A percentile compares a stretch with the other conserved stretches of the same genome.
Evolutionary conservation across 2,888 invertebrate genomes (phyloP).

Genomic region (Zele albiditarsus): DNA sequence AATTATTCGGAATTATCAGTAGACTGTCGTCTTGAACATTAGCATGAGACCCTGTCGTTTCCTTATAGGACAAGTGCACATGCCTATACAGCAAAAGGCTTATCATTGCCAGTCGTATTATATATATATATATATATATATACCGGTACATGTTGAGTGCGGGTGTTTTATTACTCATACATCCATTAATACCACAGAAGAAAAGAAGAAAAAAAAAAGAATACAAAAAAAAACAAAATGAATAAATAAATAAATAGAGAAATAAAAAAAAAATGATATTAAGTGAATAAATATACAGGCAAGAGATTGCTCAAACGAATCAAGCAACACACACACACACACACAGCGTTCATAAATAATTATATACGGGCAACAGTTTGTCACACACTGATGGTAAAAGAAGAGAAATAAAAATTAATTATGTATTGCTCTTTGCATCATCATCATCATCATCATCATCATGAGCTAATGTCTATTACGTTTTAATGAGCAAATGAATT

Average conservation of each 20-base stretch:
- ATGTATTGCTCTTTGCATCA: neutral
- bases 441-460: neutral
- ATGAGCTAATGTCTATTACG: neutral
- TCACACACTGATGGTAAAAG: neutral
- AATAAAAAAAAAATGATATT: neutral
- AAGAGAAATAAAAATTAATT: neutral
- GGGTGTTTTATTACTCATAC: constrained; percentile 8
- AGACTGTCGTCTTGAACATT: neutral
- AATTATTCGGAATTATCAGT: neutral
- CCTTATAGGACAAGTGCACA: neutral
- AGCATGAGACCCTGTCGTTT: neutral
- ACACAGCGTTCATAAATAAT: neutral
- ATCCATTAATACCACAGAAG: neutral
- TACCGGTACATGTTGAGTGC: neutral
- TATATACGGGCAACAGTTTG: neutral
- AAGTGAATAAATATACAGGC: constrained; percentile 4
- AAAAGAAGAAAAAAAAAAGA: neutral
- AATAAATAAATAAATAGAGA: neutral
- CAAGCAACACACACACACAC: too few relatives aligned
- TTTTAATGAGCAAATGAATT: neutral
- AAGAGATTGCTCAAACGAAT: neutral
- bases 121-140: neutral
- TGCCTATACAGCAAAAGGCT: neutral
- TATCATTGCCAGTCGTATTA: neutral
- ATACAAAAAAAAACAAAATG: neutral